Evolutionary conservation across 2,113 vertebrate genomes (phyloP).

Genomic region (Urocynchramus pylzowi): DNA sequence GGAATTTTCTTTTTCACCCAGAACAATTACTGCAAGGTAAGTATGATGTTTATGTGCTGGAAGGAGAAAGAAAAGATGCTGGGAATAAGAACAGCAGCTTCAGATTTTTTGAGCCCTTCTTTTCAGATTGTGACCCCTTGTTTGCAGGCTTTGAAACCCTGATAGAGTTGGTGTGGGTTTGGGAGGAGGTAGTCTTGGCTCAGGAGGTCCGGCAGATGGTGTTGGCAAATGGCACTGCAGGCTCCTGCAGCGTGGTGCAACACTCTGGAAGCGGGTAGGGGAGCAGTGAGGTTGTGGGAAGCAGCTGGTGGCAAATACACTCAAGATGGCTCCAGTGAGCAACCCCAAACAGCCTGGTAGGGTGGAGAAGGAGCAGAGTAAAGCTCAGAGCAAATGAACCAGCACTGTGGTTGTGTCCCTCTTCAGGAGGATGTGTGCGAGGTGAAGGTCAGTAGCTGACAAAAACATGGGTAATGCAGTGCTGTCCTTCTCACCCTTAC

Average conservation of each 20-base stretch:
- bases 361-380: neutral
- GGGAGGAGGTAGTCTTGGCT: slow-evolving; percentile 19
- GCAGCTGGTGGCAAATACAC: slow-evolving; percentile 33
- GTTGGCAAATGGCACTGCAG: slow-evolving; percentile 55
- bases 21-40: neutral
- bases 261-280: slow-evolving; percentile 1
- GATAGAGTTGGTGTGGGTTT: neutral
- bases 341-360: slow-evolving; percentile 10
- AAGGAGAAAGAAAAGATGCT: neutral
- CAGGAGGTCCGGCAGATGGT: neutral
- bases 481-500: neutral
- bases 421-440: neutral
- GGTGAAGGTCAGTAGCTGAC: neutral
- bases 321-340: neutral
- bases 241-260: neutral
- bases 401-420: neutral
- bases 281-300: slow-evolving; percentile 9
- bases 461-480: neutral
- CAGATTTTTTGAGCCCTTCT: neutral
- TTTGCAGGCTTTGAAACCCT: slow-evolving; percentile 10
- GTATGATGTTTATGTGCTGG: neutral
- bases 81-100: neutral
- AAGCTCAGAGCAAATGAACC: neutral
- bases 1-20: neutral
- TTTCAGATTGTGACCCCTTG: neutral